phyloP scores from a whole-genome alignment of 1,140 invertebrate species.

The Megalonaias nervosa region DNA sequence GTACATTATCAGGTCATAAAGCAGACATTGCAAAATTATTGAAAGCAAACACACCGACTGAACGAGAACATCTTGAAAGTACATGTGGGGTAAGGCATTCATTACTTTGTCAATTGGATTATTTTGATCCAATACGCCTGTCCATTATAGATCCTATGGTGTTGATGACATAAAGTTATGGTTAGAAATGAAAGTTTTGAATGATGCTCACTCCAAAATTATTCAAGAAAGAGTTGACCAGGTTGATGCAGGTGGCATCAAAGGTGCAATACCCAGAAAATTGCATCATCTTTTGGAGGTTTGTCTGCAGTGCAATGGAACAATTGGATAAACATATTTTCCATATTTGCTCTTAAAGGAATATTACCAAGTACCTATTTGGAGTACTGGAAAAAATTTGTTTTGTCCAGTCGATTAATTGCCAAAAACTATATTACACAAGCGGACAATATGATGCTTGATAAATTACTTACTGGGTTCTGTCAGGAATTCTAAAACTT shows the following conservation, averaged over 20 bases:
- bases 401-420: constrained; percentile 32
- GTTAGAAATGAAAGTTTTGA: constrained; percentile 6
- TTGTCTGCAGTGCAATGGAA: constrained; percentile 41
- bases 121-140: constrained; percentile 33
- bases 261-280: constrained; percentile 22
- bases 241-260: constrained; percentile 5
- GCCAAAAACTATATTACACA: neutral
- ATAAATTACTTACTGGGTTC: constrained; percentile 27
- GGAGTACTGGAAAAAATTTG: constrained; percentile 36
- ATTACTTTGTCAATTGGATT: constrained; percentile 19
- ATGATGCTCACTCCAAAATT: constrained; percentile 2
- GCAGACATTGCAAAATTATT: neutral
- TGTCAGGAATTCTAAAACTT: constrained; percentile 25
- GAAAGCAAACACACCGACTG: constrained; percentile 3
- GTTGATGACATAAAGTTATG: constrained; percentile 20
- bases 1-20: neutral
- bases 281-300: constrained; percentile 18
- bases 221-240: constrained; percentile 27
- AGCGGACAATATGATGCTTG: neutral
- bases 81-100: constrained; percentile 16
- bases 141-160: constrained; percentile 36
- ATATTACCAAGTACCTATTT: constrained; percentile 33
- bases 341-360: constrained; percentile 29
- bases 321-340: constrained; percentile 35
- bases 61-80: constrained; percentile 14